Conservation (phyloP, 2,797 vertebrate species). For the Morelia viridis region DNA sequence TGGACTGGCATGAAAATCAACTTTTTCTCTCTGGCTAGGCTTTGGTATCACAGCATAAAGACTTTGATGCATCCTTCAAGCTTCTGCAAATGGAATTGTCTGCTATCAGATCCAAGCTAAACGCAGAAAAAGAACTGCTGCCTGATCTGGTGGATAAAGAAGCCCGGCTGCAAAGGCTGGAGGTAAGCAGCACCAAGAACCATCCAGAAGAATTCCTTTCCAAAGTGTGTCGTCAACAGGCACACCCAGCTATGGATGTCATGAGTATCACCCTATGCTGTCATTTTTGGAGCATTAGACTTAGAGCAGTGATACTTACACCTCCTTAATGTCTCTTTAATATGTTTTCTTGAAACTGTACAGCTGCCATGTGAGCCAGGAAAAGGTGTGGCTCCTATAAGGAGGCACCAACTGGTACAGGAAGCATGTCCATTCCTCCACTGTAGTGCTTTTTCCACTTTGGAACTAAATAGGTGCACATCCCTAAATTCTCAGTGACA, state of each 20-base stretch:
- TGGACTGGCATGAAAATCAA: neutral
- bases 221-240: neutral
- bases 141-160: constrained; percentile 86
- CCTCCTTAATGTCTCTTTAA: neutral
- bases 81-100: constrained; percentile 74
- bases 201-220: neutral
- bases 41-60: constrained; percentile 80
- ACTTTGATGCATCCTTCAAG: constrained; percentile 78
- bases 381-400: neutral
- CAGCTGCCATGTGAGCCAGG: neutral
- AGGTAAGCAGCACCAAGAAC: constrained; percentile 70
- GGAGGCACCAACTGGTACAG: neutral
- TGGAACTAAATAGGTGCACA: neutral
- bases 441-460: neutral
- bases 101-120: constrained; percentile 72
- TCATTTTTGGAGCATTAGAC: neutral
- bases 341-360: neutral
- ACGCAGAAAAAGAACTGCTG: constrained; percentile 71
- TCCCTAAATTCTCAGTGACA: neutral
- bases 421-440: neutral
- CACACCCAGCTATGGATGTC: neutral
- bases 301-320: neutral
- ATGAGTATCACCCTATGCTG: neutral
- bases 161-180: constrained; percentile 82
- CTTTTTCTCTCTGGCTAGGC: constrained; percentile 69